Evolutionary conservation across 2,888 invertebrate genomes (phyloP), one percentile per base, ranked within the genome.

Genomic region (Nomada hirtipes): DNA sequence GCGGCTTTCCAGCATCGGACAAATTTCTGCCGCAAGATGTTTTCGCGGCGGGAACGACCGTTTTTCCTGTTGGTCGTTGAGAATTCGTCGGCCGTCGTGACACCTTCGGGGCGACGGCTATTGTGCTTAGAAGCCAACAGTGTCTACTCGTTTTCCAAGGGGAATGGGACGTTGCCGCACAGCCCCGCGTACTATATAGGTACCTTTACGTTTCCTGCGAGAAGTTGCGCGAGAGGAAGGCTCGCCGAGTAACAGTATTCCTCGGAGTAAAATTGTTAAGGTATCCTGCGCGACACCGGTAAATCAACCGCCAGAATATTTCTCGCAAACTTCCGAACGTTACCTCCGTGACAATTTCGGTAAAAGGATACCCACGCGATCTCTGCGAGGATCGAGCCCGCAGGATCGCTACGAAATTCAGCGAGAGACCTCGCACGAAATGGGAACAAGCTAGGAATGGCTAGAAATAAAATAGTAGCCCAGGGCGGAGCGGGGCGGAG

Each of bases 21-120:
- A 83, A 87, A 88, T 67, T 87, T 83, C 77, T 57, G 78, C n/a
- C 74, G 76, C 86, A 88, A 91, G 88, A 90, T 89, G 89, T 80
- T 90, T 87, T 86, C 87, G 87, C 87, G 83, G 20, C 83, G 84
- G 86, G 86, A 89, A 89, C 76, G 71, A 69, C 75, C 68, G 67
- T 55, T 72, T 65, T 79, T 83, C 74, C 79, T 52, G 75, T 69
- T 75, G 76, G 84, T 82, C 86, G 76, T 29, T 20, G 73, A 42
- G 81, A 87, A 81, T 81, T 64, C 80, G 53, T 55, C 65, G 67
- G 44, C 68, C 55, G 44, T 57, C 67, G 26, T 44, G 29, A 20
- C 68, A 77, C 72, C 80, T 74, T 71, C 69, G 13, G 70, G 84
- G 67, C 79, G 78, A 72, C 72, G 44, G 47, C 72, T 76, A 73